A percentile compares a stretch with the other conserved stretches of the same genome.
Evolutionary conservation across 2,797 vertebrate species (phyloP).

Genomic region (Sebastes cheni): DNA sequence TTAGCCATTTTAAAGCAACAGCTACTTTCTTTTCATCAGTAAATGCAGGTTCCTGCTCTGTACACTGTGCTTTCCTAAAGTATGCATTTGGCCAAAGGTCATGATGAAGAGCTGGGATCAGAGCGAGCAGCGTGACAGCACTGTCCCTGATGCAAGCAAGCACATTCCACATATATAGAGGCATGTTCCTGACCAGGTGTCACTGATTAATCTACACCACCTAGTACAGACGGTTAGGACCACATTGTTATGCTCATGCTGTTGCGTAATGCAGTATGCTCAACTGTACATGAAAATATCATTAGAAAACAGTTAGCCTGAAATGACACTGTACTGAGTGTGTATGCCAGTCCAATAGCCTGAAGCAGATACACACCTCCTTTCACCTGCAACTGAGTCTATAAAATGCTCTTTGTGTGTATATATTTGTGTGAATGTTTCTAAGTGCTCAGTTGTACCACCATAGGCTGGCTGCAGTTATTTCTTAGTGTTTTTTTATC

Average conservation of each 20-base stretch:
- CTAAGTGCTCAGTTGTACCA: background rate
- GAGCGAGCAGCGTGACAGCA: background rate
- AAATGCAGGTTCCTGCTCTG: background rate
- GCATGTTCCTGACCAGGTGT: constrained; percentile 2
- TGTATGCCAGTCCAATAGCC: background rate
- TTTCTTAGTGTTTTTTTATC: background rate
- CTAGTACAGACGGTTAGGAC: background rate
- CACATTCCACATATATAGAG: background rate
- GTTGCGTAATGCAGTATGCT: constrained; percentile 9
- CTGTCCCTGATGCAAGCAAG: background rate
- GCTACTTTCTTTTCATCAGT: background rate
- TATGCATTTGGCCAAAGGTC: constrained; percentile 4
- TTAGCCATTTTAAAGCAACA: background rate
- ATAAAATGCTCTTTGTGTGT: background rate
- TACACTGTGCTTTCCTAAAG: background rate
- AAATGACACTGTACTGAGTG: background rate
- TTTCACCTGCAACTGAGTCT: background rate
- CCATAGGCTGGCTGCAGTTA: background rate
- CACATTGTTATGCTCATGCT: background rate
- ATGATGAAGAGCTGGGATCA: background rate
- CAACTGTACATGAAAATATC: background rate
- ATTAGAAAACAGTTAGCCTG: constrained; percentile 16
- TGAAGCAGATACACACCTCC: background rate
- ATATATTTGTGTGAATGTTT: background rate
- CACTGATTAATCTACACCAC: constrained; percentile 44